Percentiles rank a stretch among this genome's conserved stretches.
Conservation (phyloP, 2,113 vertebrate species). For the Noctilio leporinus region DNA sequence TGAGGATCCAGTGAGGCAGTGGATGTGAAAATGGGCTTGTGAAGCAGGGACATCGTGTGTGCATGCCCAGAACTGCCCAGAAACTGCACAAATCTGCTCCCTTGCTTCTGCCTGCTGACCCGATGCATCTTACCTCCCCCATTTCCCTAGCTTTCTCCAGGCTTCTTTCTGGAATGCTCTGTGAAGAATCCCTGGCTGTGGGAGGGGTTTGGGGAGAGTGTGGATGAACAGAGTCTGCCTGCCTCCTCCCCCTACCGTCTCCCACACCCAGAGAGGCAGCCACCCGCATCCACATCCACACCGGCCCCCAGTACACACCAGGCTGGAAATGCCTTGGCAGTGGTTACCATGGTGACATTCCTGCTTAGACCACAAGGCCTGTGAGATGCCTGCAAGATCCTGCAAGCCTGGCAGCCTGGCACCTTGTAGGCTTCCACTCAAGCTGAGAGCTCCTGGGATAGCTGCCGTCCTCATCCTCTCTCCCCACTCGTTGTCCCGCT, state of each 20-base stretch:
- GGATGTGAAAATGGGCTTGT: neutral
- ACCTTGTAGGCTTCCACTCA: neutral
- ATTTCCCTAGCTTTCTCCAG: neutral
- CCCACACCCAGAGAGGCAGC: slow-evolving; percentile 6
- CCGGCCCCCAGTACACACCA: neutral
- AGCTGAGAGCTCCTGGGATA: neutral
- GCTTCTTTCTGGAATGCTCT: slow-evolving; percentile 22
- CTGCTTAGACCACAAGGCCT: neutral
- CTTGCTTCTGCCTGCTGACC: neutral
- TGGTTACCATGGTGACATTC: slow-evolving; percentile 52
- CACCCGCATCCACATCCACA: neutral
- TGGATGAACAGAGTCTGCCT: neutral
- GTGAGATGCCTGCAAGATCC: neutral
- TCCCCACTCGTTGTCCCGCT: neutral
- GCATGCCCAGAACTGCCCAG: neutral
- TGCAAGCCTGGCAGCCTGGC: neutral
- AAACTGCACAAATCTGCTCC: neutral
- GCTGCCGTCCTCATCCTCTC: neutral
- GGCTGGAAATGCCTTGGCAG: neutral
- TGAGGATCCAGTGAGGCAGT: neutral
- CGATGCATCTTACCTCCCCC: neutral
- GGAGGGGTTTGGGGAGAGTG: neutral
- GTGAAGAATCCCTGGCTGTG: neutral
- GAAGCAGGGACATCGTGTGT: neutral
- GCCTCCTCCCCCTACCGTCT: neutral